These are phyloP conservation scores for Equus przewalskii DNA, from an alignment of 2,113 vertebrate genomes.

Conservation along the genomic window DNA sequence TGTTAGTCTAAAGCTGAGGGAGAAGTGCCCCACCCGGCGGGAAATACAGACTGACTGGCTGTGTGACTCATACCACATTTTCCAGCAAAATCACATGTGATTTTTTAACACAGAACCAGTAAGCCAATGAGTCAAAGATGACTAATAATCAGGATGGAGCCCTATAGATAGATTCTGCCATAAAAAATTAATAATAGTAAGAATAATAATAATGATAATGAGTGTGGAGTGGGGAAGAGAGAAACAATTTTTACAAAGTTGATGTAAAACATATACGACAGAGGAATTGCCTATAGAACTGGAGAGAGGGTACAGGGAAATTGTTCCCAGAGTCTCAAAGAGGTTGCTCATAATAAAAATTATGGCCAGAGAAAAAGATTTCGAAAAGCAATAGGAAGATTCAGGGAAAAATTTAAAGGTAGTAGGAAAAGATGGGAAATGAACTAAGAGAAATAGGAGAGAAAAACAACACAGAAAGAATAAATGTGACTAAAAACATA, in stretches of 20 bases:
- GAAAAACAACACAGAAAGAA: slow-evolving; percentile 14
- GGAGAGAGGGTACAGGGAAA: neutral
- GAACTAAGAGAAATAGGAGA: neutral
- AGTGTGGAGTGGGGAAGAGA: neutral
- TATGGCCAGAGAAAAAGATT: slow-evolving; percentile 50
- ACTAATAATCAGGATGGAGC: neutral
- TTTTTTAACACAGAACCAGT: neutral
- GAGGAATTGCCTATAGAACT: neutral
- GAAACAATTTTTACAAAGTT: neutral
- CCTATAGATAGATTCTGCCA: neutral
- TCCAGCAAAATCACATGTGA: neutral
- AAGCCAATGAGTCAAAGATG: slow-evolving; percentile 5
- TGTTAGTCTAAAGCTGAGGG: neutral
- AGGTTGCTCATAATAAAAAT: slow-evolving; percentile 18
- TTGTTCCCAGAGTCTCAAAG: neutral
- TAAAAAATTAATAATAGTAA: neutral
- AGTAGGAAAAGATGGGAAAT: slow-evolving; percentile 12
- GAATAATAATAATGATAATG: neutral
- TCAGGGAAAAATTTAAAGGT: slow-evolving; percentile 42
- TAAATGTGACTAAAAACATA: slow-evolving; percentile 17
- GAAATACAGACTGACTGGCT: neutral
- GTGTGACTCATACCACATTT: neutral
- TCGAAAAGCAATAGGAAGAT: slow-evolving; percentile 18
- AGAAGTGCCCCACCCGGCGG: neutral
- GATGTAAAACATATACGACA: neutral